phyloP scores from a whole-genome alignment of 2,888 invertebrate species.

The Cetonia aurata region DNA sequence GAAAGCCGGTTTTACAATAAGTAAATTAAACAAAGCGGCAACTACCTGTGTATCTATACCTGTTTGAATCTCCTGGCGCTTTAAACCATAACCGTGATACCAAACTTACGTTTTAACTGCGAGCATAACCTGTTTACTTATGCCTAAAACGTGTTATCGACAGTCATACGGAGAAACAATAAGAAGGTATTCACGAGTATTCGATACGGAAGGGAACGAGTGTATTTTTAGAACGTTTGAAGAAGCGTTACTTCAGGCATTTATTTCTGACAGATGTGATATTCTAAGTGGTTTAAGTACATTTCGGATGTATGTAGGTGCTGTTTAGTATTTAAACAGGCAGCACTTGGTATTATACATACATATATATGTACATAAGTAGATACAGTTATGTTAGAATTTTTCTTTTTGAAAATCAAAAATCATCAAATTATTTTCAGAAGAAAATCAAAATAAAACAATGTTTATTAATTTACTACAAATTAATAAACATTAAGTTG shows the following conservation, averaged over 20 bases:
- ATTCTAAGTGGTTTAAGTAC: too few relatives aligned
- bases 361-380: too few relatives aligned
- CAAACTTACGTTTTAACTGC: background rate
- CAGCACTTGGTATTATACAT: too few relatives aligned
- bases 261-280: background rate
- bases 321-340: too few relatives aligned
- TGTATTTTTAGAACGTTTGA: constrained; percentile 30
- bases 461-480: too few relatives aligned
- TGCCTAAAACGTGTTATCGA: constrained; percentile 23
- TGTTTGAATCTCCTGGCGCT: constrained; percentile 36
- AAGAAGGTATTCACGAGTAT: constrained; percentile 22
- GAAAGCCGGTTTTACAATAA: constrained; percentile 46
- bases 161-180: constrained; percentile 30
- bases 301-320: too few relatives aligned
- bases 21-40: constrained; percentile 44
- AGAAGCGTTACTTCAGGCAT: background rate
- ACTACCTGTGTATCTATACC: constrained; percentile 47
- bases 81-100: constrained; percentile 1
- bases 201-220: constrained; percentile 30
- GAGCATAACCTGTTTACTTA: constrained; percentile 26
- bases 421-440: too few relatives aligned
- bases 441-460: too few relatives aligned
- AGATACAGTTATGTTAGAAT: too few relatives aligned
- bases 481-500: too few relatives aligned
- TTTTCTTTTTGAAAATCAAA: too few relatives aligned